Conservation (phyloP, 2,113 vertebrate species). For the Phyllostomus discolor region DNA sequence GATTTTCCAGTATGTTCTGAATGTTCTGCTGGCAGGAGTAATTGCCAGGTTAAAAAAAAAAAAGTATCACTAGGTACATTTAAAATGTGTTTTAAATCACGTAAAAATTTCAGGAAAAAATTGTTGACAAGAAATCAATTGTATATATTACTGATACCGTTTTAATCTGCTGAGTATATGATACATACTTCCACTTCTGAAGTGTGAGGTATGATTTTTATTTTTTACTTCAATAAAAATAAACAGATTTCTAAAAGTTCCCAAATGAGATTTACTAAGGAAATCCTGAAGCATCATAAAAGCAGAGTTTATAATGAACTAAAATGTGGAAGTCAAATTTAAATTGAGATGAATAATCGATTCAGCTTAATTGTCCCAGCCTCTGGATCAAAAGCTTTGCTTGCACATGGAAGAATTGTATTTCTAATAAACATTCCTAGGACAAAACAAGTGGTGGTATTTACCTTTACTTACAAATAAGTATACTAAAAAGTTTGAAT, state of each 20-base stretch:
- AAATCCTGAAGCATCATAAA: neutral
- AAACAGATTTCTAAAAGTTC: conserved; percentile 15
- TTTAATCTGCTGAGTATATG: neutral
- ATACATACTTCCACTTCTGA: neutral
- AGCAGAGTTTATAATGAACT: neutral
- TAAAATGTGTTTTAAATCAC: conserved; percentile 27
- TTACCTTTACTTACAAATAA: conserved; percentile 41
- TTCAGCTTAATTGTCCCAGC: neutral
- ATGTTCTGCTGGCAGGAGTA: neutral
- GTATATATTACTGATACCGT: neutral
- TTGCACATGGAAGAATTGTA: neutral
- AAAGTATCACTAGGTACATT: neutral
- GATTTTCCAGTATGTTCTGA: neutral
- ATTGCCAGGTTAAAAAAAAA: neutral
- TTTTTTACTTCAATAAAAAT: neutral
- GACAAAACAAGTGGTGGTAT: neutral
- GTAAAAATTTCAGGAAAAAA: neutral
- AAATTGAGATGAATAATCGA: neutral
- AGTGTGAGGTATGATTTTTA: neutral
- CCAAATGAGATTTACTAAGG: neutral
- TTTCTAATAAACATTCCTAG: neutral
- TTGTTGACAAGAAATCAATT: neutral
- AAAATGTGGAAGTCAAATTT: neutral
- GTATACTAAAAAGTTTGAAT: neutral
- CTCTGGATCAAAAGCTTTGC: conserved; percentile 8